These are phyloP conservation scores for Anarhynchus alexandrinus DNA, from an alignment of 2,113 vertebrate genomes.

Conservation along the genomic window DNA sequence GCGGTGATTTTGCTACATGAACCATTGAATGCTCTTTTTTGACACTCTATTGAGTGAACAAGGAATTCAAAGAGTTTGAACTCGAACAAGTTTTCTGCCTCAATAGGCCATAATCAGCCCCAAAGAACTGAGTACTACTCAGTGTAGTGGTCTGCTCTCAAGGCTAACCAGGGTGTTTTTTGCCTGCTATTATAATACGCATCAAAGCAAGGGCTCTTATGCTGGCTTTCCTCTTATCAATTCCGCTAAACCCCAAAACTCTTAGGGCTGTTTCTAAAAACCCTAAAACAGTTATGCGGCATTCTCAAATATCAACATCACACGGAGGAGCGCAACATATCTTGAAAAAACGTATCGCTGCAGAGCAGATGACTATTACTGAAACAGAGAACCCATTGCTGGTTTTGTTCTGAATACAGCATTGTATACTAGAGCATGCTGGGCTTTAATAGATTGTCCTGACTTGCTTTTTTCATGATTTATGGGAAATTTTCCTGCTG, in stretches of 20 bases:
- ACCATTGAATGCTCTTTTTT: conserved; percentile 99
- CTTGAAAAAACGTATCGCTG: background rate
- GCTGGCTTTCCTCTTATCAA: conserved; percentile 74
- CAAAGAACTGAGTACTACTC: conserved; percentile 93
- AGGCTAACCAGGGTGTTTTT: conserved; percentile 93
- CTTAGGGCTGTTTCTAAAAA: conserved; percentile 67
- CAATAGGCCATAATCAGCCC: conserved; percentile 97
- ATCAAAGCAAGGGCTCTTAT: conserved; percentile 82
- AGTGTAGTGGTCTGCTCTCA: conserved; percentile 90
- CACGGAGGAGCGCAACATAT: background rate
- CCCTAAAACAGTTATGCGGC: conserved; percentile 29
- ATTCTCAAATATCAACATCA: conserved; percentile 62
- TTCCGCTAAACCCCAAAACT: conserved; percentile 71
- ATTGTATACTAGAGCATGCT: conserved; percentile 25
- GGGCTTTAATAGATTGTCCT: conserved; percentile 8
- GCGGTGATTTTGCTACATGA: conserved; percentile 90
- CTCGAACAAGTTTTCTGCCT: conserved; percentile 99
- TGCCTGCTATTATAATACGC: conserved; percentile 88
- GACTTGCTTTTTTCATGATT: conserved; percentile 19
- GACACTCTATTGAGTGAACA: conserved; percentile 95
- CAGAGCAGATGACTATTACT: background rate
- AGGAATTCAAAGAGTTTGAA: conserved; percentile 98
- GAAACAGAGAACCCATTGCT: conserved; percentile 5
- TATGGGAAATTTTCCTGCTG: conserved; percentile 6
- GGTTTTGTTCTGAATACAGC: background rate